These are phyloP conservation scores for Bryconaethiops microstoma DNA, from an alignment of 2,797 vertebrate species.

Conservation along the genomic window DNA sequence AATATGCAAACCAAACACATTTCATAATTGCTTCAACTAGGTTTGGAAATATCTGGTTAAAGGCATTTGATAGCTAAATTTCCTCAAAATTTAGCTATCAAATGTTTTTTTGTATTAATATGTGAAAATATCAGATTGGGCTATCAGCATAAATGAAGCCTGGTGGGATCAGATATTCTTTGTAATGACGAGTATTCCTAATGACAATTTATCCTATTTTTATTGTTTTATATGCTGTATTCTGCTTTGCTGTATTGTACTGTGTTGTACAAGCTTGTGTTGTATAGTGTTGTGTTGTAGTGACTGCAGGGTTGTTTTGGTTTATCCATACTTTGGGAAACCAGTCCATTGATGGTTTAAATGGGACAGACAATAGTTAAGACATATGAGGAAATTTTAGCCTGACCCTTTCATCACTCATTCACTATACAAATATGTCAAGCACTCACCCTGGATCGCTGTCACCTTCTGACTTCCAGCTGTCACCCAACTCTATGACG, in stretches of 20 bases:
- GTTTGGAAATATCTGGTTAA: not conserved
- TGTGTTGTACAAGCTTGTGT: not conserved
- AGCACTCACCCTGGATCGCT: slow-evolving; percentile 75
- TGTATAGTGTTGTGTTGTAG: too few species aligned
- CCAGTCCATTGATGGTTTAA: too few species aligned
- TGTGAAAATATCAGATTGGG: too few species aligned
- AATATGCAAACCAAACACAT: not conserved
- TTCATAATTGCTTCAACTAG: not conserved
- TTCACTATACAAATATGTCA: not conserved
- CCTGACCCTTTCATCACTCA: not conserved
- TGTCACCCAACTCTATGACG: slow-evolving; percentile 79
- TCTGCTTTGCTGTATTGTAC: not conserved
- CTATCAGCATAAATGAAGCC: too few species aligned
- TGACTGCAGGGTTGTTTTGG: not conserved
- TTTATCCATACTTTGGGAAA: not conserved
- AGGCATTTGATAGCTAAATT: not conserved
- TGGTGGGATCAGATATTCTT: too few species aligned
- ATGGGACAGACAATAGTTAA: not conserved
- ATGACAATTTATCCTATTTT: not conserved
- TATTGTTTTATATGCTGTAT: not conserved
- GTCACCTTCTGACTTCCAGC: slow-evolving; percentile 83
- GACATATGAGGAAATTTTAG: not conserved
- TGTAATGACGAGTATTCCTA: not conserved
- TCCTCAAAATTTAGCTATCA: too few species aligned
- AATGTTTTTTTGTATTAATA: too few species aligned